Evolutionary conservation across 2,113 vertebrate genomes (phyloP).

Genomic region (Hippocampus abdominalis): DNA sequence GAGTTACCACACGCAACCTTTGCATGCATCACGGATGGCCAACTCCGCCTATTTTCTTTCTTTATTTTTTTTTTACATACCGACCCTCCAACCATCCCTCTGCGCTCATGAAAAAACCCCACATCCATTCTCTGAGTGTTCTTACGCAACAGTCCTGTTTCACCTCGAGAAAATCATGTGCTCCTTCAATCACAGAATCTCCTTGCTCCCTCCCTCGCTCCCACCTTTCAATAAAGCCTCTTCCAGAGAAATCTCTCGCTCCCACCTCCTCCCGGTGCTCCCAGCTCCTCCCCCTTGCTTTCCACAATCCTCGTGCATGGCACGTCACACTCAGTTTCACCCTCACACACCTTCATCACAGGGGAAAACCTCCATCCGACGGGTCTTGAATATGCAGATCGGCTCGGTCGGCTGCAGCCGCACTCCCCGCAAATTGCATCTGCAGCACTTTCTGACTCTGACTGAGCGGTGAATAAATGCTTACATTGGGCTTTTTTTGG

Average conservation of each 20-base stretch:
- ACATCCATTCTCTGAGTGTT: slow-evolving; percentile 24
- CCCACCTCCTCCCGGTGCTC: slow-evolving; percentile 13
- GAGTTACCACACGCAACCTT: slow-evolving; percentile 32
- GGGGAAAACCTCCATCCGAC: slow-evolving; percentile 51
- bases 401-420: slow-evolving; percentile 73
- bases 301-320: slow-evolving; percentile 21
- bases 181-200: slow-evolving; percentile 29
- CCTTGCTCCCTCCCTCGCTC: background rate
- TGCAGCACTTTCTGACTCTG: slow-evolving; percentile 73
- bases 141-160: slow-evolving; percentile 57
- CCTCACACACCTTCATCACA: slow-evolving; percentile 44
- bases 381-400: slow-evolving; percentile 72
- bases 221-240: slow-evolving; percentile 39
- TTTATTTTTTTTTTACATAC: slow-evolving; percentile 13
- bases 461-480: slow-evolving; percentile 69
- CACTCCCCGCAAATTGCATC: slow-evolving; percentile 71
- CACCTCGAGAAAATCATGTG: slow-evolving; percentile 41
- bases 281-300: slow-evolving; percentile 16
- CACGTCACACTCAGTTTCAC: slow-evolving; percentile 43
- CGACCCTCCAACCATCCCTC: slow-evolving; percentile 24
- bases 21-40: slow-evolving; percentile 29
- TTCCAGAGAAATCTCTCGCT: slow-evolving; percentile 52
- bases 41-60: slow-evolving; percentile 18
- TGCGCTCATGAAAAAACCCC: slow-evolving; percentile 42
- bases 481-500: slow-evolving; percentile 62